A percentile compares a stretch with the other conserved stretches of the same genome.
Conservation (phyloP, 2,888 invertebrate genomes). For the Hyposoter dolosus region DNA sequence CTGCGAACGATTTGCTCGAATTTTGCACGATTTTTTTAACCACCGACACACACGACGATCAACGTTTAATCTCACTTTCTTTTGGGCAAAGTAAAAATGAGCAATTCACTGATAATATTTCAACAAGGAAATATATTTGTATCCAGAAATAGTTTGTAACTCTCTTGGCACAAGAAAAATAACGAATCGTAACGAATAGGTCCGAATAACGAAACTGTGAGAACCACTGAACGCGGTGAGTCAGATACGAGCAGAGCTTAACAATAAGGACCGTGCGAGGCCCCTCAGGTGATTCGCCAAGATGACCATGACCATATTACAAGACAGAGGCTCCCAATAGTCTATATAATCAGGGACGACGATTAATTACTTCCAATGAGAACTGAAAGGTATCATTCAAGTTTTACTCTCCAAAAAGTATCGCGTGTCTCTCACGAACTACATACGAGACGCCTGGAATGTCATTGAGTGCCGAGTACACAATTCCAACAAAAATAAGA, state of each 20-base stretch:
- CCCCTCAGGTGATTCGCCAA: constrained; percentile 82
- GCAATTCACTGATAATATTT: background rate
- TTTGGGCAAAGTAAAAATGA: background rate
- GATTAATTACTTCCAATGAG: constrained; percentile 65
- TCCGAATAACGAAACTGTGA: constrained; percentile 51
- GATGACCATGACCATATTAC: constrained; percentile 83
- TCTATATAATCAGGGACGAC: constrained; percentile 61
- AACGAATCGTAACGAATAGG: background rate
- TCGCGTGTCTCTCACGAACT: background rate
- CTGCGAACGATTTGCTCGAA: background rate
- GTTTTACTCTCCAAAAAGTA: background rate
- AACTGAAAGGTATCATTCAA: constrained; percentile 17
- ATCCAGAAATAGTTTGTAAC: background rate
- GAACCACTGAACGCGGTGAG: constrained; percentile 79
- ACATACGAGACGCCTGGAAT: background rate
- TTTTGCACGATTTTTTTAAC: background rate
- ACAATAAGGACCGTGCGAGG: constrained; percentile 75
- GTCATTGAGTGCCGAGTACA: background rate
- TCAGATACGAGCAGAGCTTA: constrained; percentile 72
- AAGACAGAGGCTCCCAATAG: constrained; percentile 80
- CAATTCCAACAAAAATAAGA: background rate
- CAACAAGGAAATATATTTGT: background rate
- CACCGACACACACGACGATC: background rate
- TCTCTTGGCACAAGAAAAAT: background rate
- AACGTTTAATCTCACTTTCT: background rate